Evolutionary conservation across 2,888 invertebrate genomes (phyloP), one percentile per base, ranked within the genome.

Genomic region (Sisyra nigra): DNA sequence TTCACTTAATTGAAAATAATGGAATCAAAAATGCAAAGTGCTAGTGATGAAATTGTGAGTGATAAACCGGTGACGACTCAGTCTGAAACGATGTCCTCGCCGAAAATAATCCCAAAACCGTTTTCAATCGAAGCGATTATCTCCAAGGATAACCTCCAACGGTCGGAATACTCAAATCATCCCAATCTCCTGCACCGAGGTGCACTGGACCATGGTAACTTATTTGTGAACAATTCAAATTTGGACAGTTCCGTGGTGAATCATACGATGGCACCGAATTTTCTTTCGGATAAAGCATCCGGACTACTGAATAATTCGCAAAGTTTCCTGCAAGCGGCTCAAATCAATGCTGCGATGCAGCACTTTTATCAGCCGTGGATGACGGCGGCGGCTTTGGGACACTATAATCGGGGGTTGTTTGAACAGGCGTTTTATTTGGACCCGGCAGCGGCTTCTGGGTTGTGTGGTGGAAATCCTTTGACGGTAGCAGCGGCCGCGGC

Each of bases 61-160:
- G 24, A 24, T 24, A 24, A 3, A 24, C 24, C 24, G 24, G 24
- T 7, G 24, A 24, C 24, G 24, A 24, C 24, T 24, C 24, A 24
- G 3, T 24, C 24, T 5, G 24, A 24, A 24, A 24, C 24, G 7
- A 24, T 24, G 24, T 24, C 24, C 7, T 24, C 24, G 24, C 24
- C 24, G n/a, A 63, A 60, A 51, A 56, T 61, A 3, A 65, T 66
- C 41, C 74, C 74, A 3, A 72, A 69, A 51, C 72, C 75, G 1
- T 75, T 75, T 56, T 71, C 74, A 1, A 75, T 75, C 37, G 75
- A 75, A 57, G 74, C 74, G 1, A 53, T 75, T 18, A 75, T 75
- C 15, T 68, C 68, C 0, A 50, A 67, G 3, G 41, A 45, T 17
- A 45, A 45, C 34, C 40, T 45, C 10, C 38, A 37, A n/a, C 40